These are phyloP conservation scores for Lucinisca nassula DNA, from an alignment of 2,888 invertebrate species.

Conservation along the genomic window DNA sequence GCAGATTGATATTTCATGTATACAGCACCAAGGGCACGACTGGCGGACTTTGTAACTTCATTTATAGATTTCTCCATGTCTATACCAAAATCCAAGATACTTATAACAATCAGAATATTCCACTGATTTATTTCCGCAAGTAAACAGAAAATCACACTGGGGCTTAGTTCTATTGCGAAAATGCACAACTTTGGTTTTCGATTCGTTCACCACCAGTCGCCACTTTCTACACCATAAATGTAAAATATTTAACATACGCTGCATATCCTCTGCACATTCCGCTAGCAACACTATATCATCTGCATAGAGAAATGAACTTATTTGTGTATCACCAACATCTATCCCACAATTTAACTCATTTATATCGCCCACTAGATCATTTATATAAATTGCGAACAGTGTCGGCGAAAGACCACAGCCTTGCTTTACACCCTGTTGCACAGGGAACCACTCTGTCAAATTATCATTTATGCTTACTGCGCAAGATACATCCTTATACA, in stretches of 20 bases:
- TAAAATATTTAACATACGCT: slow-evolving; percentile 24
- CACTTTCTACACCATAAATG: background rate
- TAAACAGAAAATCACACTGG: background rate
- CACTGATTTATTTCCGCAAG: background rate
- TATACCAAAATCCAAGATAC: background rate
- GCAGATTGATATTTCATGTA: background rate
- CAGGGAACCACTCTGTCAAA: background rate
- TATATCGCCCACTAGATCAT: background rate
- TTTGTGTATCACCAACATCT: background rate
- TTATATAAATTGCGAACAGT: background rate
- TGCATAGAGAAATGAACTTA: background rate
- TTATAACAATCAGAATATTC: slow-evolving; percentile 14
- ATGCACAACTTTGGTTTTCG: slow-evolving; percentile 21
- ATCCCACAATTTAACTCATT: background rate
- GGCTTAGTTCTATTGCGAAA: background rate
- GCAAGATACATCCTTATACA: background rate
- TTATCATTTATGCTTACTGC: background rate
- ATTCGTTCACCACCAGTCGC: slow-evolving; percentile 28
- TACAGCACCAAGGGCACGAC: background rate
- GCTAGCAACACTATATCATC: background rate
- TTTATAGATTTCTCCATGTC: background rate
- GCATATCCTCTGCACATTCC: background rate
- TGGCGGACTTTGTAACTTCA: background rate
- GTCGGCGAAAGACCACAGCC: background rate
- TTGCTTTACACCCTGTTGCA: background rate